A percentile compares a stretch with the other conserved stretches of the same genome.
Conservation (phyloP, 2,888 invertebrate genomes). For the Agrochola macilenta region DNA sequence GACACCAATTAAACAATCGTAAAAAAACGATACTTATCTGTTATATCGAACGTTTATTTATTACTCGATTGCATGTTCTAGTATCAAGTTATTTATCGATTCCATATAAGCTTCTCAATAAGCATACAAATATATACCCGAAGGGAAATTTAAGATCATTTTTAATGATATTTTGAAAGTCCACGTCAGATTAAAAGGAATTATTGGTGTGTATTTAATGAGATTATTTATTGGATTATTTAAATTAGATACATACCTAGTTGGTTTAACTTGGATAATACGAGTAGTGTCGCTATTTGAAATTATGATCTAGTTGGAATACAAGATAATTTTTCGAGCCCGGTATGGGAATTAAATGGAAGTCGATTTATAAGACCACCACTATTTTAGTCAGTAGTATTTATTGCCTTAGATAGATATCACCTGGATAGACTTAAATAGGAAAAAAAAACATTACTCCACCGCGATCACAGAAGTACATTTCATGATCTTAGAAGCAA, state of each 20-base stretch:
- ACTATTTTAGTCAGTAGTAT: conserved; percentile 20
- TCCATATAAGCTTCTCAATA: conserved; percentile 73
- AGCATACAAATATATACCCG: conserved; percentile 66
- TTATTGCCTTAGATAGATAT: conserved; percentile 12
- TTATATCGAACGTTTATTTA: conserved; percentile 77
- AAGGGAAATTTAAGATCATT: conserved; percentile 68
- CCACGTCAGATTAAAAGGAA: conserved; percentile 74
- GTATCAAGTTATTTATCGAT: conserved; percentile 70
- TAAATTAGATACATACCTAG: conserved; percentile 52
- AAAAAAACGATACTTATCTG: conserved; percentile 76
- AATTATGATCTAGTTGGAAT: conserved; percentile 58
- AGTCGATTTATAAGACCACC: conserved; percentile 35
- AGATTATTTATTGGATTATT: conserved; percentile 69
- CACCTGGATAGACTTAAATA: background rate
- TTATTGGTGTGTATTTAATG: conserved; percentile 70
- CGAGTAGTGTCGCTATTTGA: conserved; percentile 62
- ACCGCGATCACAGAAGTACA: background rate
- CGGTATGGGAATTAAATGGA: conserved; percentile 25
- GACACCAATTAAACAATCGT: conserved; percentile 85
- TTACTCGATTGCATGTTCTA: conserved; percentile 75
- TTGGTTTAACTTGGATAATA: conserved; percentile 53
- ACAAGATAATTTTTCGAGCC: conserved; percentile 35
- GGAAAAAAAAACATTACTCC: background rate
- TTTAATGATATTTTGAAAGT: conserved; percentile 78
- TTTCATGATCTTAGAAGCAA: no score